phyloP scores from a whole-genome alignment of 2,888 invertebrate genomes.

The Andrena flavipes region DNA sequence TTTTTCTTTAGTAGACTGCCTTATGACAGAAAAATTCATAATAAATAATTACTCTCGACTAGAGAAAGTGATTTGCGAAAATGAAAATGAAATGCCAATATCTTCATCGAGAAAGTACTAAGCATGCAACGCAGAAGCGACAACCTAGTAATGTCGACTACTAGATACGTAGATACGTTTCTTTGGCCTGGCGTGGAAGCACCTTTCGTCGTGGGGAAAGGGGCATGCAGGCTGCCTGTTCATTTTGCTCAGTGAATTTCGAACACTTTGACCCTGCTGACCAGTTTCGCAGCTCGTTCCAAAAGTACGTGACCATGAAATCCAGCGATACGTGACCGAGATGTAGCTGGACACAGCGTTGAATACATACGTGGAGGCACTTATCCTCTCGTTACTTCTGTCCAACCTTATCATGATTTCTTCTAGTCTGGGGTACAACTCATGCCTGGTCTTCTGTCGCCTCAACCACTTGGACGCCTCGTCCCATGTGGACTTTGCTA shows the following conservation, averaged over 20 bases:
- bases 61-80: too few species aligned
- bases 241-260: constrained; percentile 61
- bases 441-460: neutral
- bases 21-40: neutral
- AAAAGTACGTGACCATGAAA: constrained; percentile 71
- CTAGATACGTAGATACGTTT: neutral
- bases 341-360: constrained; percentile 41
- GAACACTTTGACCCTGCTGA: constrained; percentile 65
- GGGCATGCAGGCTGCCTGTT: constrained; percentile 42
- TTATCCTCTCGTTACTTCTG: constrained; percentile 59
- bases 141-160: neutral
- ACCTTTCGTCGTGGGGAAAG: neutral
- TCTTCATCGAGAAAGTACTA: neutral
- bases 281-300: constrained; percentile 75
- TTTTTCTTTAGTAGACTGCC: neutral
- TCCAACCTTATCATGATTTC: constrained; percentile 4
- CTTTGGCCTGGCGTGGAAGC: neutral
- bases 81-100: neutral
- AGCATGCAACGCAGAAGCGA: neutral
- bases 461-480: neutral
- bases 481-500: neutral
- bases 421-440: neutral
- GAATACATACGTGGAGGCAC: constrained; percentile 18
- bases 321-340: constrained; percentile 71
- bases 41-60: too few species aligned